Evolutionary conservation across 1,140 invertebrate species (phyloP).

Genomic region (Drosophila micromelanica): DNA sequence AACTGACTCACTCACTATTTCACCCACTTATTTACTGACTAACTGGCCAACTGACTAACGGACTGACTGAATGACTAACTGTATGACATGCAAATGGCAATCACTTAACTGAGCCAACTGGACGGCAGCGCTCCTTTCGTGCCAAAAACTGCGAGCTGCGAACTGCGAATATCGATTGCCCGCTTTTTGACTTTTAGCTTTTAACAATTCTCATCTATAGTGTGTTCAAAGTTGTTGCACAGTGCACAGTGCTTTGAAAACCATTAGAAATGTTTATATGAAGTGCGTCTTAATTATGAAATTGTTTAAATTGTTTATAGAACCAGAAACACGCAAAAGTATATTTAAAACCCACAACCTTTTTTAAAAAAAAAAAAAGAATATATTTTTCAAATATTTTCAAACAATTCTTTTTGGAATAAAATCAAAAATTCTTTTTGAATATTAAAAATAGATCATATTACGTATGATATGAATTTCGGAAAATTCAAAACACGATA

Average conservation of each 20-base stretch:
- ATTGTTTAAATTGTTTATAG: no score
- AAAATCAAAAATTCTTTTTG: not conserved
- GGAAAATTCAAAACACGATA: no score
- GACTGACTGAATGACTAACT: conserved; percentile 20
- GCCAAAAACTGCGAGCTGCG: conserved; percentile 42
- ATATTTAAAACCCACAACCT: no score
- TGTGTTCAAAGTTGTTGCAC: conserved; percentile 30
- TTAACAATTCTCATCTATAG: conserved; percentile 33
- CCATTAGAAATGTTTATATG: not conserved
- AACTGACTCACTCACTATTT: conserved; percentile 11
- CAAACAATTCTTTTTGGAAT: no score
- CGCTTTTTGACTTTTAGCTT: conserved; percentile 28
- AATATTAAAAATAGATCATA: not conserved
- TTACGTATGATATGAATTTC: no score
- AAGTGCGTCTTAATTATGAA: not conserved
- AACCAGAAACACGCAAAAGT: no score
- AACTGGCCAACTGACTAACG: conserved; percentile 4
- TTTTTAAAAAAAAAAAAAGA: no score
- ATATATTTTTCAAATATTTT: no score
- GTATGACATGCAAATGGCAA: conserved; percentile 30
- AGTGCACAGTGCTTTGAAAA: conserved; percentile 1
- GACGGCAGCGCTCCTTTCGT: conserved; percentile 25
- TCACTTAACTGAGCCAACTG: conserved; percentile 12
- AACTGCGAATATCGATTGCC: conserved; percentile 46
- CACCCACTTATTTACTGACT: not conserved